These are phyloP conservation scores for Rotaria macrura DNA, from an alignment of 2,888 invertebrate species.

Conservation along the genomic window DNA sequence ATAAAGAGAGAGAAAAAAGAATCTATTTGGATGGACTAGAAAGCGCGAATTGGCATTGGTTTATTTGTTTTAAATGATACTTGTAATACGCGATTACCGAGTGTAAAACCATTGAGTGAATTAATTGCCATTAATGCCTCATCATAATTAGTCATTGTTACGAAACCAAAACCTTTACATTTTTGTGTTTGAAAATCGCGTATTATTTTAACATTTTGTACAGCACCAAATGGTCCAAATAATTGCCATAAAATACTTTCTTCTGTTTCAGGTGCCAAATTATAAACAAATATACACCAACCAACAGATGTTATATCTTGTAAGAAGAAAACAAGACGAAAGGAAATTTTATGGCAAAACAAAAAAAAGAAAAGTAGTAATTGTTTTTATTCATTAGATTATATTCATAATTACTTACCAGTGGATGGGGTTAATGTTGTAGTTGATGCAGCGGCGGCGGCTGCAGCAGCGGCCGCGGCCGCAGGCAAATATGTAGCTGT, in stretches of 20 bases:
- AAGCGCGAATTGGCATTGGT: constrained; percentile 40
- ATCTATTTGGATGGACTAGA: neutral
- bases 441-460: constrained; percentile 33
- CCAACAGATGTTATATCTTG: constrained; percentile 55
- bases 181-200: constrained; percentile 87
- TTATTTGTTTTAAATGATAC: constrained; percentile 79
- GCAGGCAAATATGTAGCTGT: constrained; percentile 2
- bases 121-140: constrained; percentile 90
- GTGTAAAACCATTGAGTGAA: constrained; percentile 84
- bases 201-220: constrained; percentile 90
- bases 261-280: constrained; percentile 78
- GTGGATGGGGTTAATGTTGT: constrained; percentile 30
- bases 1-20: neutral
- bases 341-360: too few species aligned
- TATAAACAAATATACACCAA: constrained; percentile 84
- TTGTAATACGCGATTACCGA: constrained; percentile 86
- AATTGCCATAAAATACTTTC: constrained; percentile 83
- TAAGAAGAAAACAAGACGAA: too few species aligned
- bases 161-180: constrained; percentile 94
- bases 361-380: too few species aligned
- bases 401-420: neutral
- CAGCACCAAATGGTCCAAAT: constrained; percentile 92
- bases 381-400: neutral
- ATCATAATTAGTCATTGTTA: constrained; percentile 95
- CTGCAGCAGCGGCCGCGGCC: neutral